These are phyloP conservation scores for Melitaea cinxia DNA, from an alignment of 1,140 invertebrate genomes.

Conservation along the genomic window DNA sequence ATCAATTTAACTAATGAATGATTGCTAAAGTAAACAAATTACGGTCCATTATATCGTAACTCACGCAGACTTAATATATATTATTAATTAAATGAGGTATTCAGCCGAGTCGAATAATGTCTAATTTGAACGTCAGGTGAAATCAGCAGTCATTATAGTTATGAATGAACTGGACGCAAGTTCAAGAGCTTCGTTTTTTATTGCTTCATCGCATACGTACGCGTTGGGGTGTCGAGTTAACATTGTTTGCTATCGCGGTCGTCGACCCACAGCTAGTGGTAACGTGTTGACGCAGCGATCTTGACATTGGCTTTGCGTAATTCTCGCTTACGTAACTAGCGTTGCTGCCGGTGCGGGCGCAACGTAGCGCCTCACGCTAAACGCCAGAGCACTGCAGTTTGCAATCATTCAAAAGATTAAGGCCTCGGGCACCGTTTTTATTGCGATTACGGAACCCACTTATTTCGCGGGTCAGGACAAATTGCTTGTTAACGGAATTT, in stretches of 20 bases:
- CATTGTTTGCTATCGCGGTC: conserved; percentile 57
- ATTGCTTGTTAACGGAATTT: conserved; percentile 53
- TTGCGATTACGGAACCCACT: conserved; percentile 38
- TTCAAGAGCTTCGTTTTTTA: conserved; percentile 36
- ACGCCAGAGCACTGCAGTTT: conserved; percentile 7
- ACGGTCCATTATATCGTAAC: conserved; percentile 1
- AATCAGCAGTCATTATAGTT: conserved; percentile 27
- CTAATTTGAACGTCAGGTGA: conserved; percentile 22
- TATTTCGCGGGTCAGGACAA: conserved; percentile 27
- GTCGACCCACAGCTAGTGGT: conserved; percentile 44
- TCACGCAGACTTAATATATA: conserved; percentile 1
- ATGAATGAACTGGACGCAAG: conserved; percentile 40
- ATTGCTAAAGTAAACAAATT: conserved; percentile 13
- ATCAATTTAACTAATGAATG: not conserved
- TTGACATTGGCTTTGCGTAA: conserved; percentile 75
- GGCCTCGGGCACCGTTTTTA: conserved; percentile 39
- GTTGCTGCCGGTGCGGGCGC: conserved; percentile 7
- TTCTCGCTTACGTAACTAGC: conserved; percentile 56
- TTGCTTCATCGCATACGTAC: conserved; percentile 34
- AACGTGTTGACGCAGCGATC: conserved; percentile 53
- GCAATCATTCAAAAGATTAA: conserved; percentile 7
- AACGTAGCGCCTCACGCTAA: not conserved
- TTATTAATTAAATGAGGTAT: conserved; percentile 13
- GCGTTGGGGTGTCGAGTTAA: conserved; percentile 24
- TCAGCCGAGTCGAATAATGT: conserved; percentile 1